These are phyloP conservation scores for Ceratotherium simum DNA, from an alignment of 2,113 vertebrate species.

Conservation along the genomic window DNA sequence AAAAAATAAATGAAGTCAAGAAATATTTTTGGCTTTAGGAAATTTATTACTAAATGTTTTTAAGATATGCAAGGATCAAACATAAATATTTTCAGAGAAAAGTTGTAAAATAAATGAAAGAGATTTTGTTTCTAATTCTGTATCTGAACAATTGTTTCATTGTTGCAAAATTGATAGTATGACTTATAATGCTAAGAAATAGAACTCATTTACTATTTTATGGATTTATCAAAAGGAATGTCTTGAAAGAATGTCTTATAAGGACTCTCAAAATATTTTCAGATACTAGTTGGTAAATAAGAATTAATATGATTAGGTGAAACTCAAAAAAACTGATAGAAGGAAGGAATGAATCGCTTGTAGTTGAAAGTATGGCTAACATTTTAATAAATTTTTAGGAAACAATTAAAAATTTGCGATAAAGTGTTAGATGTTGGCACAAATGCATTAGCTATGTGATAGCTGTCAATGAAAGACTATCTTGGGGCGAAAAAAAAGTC, in stretches of 20 bases:
- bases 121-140: slow-evolving; percentile 13
- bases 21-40: slow-evolving; percentile 16
- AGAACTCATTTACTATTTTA: not conserved
- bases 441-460: not conserved
- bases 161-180: not conserved
- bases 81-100: slow-evolving; percentile 11
- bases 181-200: not conserved
- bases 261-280: slow-evolving; percentile 16
- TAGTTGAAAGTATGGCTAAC: not conserved
- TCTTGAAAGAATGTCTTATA: slow-evolving; percentile 21
- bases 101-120: not conserved
- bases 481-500: not conserved
- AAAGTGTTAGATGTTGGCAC: not conserved
- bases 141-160: not conserved
- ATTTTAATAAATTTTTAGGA: slow-evolving; percentile 23
- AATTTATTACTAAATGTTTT: not conserved
- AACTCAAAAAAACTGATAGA: not conserved
- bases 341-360: not conserved
- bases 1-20: not conserved
- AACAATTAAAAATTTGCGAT: not conserved
- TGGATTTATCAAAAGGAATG: slow-evolving; percentile 1
- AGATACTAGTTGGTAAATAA: not conserved
- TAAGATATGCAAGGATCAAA: not conserved
- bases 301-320: slow-evolving; percentile 32
- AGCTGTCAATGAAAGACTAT: not conserved